phyloP scores from a whole-genome alignment of 2,113 vertebrate genomes.

The Seriola dumerili region DNA sequence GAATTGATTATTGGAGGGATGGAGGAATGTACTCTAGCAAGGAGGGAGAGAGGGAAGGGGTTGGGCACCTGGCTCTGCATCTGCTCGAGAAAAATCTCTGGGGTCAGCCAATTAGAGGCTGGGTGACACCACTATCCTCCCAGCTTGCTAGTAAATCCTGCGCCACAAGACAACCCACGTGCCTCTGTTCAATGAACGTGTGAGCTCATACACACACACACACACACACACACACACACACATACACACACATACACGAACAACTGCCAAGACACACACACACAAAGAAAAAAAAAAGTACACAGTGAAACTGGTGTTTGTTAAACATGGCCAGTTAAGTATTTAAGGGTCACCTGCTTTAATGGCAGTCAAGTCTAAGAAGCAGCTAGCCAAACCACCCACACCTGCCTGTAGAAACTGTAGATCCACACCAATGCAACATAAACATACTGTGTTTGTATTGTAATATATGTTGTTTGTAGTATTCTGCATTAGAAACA shows the following conservation, averaged over 20 bases:
- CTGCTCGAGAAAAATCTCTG: constrained; percentile 61
- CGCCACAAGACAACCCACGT: constrained; percentile 59
- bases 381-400: not conserved
- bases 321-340: constrained; percentile 10
- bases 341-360: not conserved
- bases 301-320: not conserved
- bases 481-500: not conserved
- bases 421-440: not conserved
- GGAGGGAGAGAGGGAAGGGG: constrained; percentile 38
- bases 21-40: constrained; percentile 52
- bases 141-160: constrained; percentile 68
- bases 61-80: constrained; percentile 56
- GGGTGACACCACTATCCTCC: constrained; percentile 68
- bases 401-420: no score
- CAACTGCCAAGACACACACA: constrained; percentile 12
- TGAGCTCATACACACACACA: constrained; percentile 25
- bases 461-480: not conserved
- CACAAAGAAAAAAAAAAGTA: not conserved
- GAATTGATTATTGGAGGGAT: constrained; percentile 70
- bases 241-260: no score
- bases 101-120: constrained; percentile 78
- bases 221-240: constrained; percentile 15
- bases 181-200: constrained; percentile 60
- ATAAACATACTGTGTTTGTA: not conserved
- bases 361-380: not conserved